Percentiles rank a stretch among this genome's conserved stretches.
These are phyloP conservation scores for Bothrops jararaca DNA, from an alignment of 2,113 vertebrate species.

Conservation along the genomic window DNA sequence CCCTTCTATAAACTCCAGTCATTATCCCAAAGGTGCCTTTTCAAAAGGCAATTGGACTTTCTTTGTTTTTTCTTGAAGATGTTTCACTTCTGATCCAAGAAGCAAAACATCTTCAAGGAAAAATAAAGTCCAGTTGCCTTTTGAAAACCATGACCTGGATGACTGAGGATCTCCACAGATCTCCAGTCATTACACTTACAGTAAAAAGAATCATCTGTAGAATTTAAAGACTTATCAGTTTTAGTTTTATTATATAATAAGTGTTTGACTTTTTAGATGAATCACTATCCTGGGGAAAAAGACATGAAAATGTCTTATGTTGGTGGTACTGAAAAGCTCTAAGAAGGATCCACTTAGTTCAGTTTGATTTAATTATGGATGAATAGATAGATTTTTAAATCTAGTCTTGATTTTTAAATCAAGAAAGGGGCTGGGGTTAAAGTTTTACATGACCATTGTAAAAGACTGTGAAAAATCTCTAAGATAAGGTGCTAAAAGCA, in stretches of 20 bases:
- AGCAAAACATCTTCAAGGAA: no score
- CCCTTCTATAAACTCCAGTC: neutral
- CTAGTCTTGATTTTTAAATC: neutral
- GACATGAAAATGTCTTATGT: neutral
- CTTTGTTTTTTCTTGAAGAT: no score
- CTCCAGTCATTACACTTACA: neutral
- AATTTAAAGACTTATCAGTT: neutral
- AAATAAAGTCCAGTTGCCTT: no score
- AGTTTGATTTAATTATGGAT: neutral
- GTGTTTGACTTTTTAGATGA: neutral
- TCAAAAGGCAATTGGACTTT: no score
- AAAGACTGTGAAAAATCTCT: neutral
- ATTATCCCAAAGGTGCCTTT: no score
- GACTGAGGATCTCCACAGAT: no score
- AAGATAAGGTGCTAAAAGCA: neutral
- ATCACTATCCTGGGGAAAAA: neutral
- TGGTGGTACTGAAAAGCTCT: neutral
- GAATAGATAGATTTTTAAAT: neutral
- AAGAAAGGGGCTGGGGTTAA: neutral
- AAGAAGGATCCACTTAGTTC: neutral
- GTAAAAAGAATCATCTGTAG: neutral
- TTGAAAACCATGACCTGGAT: no score
- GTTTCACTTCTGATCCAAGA: no score
- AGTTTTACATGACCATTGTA: neutral
- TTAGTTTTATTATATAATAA: neutral